Evolutionary conservation across 2,113 vertebrate species (phyloP).

Genomic region (Hystrix brachyura): DNA sequence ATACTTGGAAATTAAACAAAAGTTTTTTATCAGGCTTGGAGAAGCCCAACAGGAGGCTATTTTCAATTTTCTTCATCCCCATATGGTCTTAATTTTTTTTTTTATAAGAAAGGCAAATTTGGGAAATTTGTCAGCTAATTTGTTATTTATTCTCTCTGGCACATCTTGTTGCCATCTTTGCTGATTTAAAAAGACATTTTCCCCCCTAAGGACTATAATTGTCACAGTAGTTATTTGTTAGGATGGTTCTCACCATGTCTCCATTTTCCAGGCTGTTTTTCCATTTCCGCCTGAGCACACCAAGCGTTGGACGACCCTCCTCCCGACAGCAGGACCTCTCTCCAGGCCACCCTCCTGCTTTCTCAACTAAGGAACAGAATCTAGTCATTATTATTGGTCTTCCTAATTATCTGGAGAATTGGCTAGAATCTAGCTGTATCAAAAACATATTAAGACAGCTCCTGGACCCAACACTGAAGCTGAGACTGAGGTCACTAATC

Average conservation of each 20-base stretch:
- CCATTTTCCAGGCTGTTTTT: neutral
- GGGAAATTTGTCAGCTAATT: neutral
- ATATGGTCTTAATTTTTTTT: conserved; percentile 30
- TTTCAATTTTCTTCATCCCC: neutral
- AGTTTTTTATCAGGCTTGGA: neutral
- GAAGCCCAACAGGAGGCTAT: neutral
- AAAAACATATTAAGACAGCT: neutral
- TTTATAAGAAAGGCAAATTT: neutral
- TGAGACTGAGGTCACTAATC: neutral
- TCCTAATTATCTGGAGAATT: conserved; percentile 18
- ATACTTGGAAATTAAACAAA: conserved; percentile 18
- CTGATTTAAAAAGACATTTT: neutral
- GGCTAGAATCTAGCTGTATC: neutral
- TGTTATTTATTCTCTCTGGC: neutral
- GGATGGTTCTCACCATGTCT: neutral
- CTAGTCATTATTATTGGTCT: neutral
- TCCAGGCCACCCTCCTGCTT: neutral
- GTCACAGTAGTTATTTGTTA: neutral
- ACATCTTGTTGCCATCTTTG: conserved; percentile 10
- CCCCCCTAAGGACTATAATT: neutral
- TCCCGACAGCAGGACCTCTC: neutral
- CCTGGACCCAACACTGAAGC: neutral
- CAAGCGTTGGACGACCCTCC: too few species aligned
- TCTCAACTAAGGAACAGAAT: neutral
- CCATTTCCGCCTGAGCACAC: neutral